Percentiles rank a stretch among this genome's conserved stretches.
Evolutionary conservation across 2,888 invertebrate species (phyloP).

Genomic region (Linhomoeus sp.): DNA sequence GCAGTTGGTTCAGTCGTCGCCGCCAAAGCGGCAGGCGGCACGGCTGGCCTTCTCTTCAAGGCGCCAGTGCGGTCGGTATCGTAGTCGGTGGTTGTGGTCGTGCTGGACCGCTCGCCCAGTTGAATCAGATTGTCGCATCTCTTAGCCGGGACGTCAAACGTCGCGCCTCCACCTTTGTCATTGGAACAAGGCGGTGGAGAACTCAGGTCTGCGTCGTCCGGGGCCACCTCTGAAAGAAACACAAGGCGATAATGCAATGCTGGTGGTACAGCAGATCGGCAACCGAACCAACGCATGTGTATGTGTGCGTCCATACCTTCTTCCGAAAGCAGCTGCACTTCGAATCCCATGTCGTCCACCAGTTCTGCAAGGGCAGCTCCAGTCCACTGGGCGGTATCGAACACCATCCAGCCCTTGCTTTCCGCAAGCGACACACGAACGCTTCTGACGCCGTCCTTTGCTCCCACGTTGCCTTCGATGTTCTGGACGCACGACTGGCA

Average conservation of each 20-base stretch:
- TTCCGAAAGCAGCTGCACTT: constrained; percentile 15
- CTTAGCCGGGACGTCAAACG: no score
- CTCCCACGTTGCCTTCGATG: constrained; percentile 50
- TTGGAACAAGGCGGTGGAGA: no score
- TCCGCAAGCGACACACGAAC: constrained; percentile 24
- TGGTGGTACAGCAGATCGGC: no score
- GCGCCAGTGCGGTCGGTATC: no score
- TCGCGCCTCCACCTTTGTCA: no score
- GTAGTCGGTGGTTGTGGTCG: neutral
- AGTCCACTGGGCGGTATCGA: constrained; percentile 13
- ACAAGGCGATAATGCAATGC: no score
- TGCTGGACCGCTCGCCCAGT: neutral
- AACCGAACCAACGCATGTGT: no score
- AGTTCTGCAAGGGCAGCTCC: constrained; percentile 23
- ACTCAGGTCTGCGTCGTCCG: no score
- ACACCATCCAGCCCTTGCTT: neutral
- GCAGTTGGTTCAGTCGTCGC: no score
- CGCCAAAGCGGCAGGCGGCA: no score
- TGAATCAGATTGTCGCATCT: neutral
- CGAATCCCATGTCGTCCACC: constrained; percentile 35
- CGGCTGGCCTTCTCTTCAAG: no score
- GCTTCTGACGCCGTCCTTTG: constrained; percentile 39
- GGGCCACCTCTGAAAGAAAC: no score
- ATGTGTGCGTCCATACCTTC: constrained; percentile 10
- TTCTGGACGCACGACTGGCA: constrained; percentile 71